Evolutionary conservation across 1,140 invertebrate genomes (phyloP).

Genomic region (Bombyx mori): ASM3026992v2 NC_085124.1:13649501-13650000

Average conservation of each 20-base stretch:
- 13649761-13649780: slow-evolving; percentile 57
- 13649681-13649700: slow-evolving; percentile 37
- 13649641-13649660: slow-evolving; percentile 31
- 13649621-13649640: slow-evolving; percentile 15
- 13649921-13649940: slow-evolving; percentile 24
- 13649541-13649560: slow-evolving; percentile 46
- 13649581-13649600: slow-evolving; percentile 18
- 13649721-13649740: slow-evolving; percentile 27
- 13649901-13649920: slow-evolving; percentile 22
- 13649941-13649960: slow-evolving; percentile 49
- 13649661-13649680: slow-evolving; percentile 37
- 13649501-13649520: slow-evolving; percentile 20
- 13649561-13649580: slow-evolving; percentile 11
- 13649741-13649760: slow-evolving; percentile 60
- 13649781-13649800: slow-evolving; percentile 53
- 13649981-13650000: slow-evolving; percentile 30
- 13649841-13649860: slow-evolving; percentile 57
- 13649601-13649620: slow-evolving; percentile 14
- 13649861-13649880: slow-evolving; percentile 39
- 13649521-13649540: slow-evolving; percentile 57
- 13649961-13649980: slow-evolving; percentile 46
- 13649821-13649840: slow-evolving; percentile 54
- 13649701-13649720: slow-evolving; percentile 39
- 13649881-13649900: slow-evolving; percentile 18
- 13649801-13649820: slow-evolving; percentile 55